These are phyloP conservation scores for Balaenoptera acutorostrata DNA, from an alignment of 2,113 vertebrate genomes.

Conservation along the genomic window DNA sequence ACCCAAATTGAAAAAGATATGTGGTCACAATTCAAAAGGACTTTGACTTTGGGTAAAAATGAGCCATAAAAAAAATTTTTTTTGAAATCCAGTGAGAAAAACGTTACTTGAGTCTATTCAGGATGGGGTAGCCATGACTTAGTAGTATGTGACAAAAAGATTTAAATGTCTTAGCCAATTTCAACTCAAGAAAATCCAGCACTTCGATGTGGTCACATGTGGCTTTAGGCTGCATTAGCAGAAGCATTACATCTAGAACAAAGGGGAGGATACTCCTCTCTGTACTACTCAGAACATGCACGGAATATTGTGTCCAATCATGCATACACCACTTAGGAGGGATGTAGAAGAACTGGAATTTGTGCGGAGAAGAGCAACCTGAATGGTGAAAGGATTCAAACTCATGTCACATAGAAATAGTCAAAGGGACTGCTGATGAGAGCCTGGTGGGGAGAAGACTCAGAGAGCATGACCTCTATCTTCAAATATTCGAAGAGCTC, in stretches of 20 bases:
- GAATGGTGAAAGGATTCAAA: not conserved
- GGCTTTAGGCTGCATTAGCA: not conserved
- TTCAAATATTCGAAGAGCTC: not conserved
- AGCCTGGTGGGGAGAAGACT: not conserved
- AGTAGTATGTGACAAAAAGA: not conserved
- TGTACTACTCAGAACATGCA: not conserved
- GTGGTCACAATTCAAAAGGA: not conserved
- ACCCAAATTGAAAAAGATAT: not conserved
- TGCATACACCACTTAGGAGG: not conserved
- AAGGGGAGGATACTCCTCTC: not conserved
- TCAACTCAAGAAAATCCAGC: not conserved
- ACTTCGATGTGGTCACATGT: not conserved
- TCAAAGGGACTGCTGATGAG: not conserved
- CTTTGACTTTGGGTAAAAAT: not conserved
- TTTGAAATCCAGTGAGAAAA: not conserved
- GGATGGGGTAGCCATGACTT: not conserved
- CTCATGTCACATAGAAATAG: not conserved
- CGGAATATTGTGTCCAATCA: not conserved
- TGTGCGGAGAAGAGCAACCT: not conserved
- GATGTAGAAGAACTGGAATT: not conserved
- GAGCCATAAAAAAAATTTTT: not conserved
- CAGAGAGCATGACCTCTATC: not conserved
- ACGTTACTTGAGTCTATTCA: not conserved
- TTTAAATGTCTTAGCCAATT: not conserved
- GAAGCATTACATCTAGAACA: not conserved